Evolutionary conservation across 2,888 invertebrate genomes (phyloP).

Genomic region (Zhuqinia jingwanae): DNA sequence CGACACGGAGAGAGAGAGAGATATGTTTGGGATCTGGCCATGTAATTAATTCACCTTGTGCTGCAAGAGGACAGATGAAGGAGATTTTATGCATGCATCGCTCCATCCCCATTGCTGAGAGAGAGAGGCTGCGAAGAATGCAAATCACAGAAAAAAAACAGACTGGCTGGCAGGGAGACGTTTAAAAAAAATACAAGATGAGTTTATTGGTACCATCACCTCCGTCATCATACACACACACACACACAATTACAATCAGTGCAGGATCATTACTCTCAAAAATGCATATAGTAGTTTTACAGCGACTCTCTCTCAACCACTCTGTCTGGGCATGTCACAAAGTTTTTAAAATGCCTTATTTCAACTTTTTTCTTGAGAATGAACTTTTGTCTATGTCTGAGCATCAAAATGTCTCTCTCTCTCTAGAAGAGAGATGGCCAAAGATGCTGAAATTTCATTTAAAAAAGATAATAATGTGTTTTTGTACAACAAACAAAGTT

Average conservation of each 20-base stretch:
- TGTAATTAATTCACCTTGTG: slow-evolving; percentile 70
- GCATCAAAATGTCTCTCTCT: slow-evolving; percentile 24
- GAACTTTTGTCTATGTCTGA: slow-evolving; percentile 19
- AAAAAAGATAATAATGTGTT: background rate
- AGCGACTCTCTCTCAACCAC: background rate
- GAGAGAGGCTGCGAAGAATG: slow-evolving; percentile 37
- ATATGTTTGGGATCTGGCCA: slow-evolving; percentile 66
- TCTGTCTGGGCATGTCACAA: no score
- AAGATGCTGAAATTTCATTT: slow-evolving; percentile 31
- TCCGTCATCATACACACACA: slow-evolving; percentile 36
- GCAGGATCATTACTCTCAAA: slow-evolving; percentile 1
- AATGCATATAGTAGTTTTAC: background rate
- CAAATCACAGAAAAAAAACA: slow-evolving; percentile 7
- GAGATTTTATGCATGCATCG: slow-evolving; percentile 67
- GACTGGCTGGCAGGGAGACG: background rate
- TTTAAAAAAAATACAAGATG: slow-evolving; percentile 4
- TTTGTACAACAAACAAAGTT: slow-evolving; percentile 19
- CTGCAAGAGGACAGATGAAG: slow-evolving; percentile 69
- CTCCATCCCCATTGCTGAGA: slow-evolving; percentile 47
- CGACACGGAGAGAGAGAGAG: no score
- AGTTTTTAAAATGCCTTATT: no score
- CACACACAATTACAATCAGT: no score
- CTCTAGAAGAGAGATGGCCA: background rate
- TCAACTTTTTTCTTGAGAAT: background rate
- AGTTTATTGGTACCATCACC: slow-evolving; percentile 41